These are phyloP conservation scores for Cinclus mexicanus DNA, from an alignment of 2,113 vertebrate genomes.

Conservation along the genomic window DNA sequence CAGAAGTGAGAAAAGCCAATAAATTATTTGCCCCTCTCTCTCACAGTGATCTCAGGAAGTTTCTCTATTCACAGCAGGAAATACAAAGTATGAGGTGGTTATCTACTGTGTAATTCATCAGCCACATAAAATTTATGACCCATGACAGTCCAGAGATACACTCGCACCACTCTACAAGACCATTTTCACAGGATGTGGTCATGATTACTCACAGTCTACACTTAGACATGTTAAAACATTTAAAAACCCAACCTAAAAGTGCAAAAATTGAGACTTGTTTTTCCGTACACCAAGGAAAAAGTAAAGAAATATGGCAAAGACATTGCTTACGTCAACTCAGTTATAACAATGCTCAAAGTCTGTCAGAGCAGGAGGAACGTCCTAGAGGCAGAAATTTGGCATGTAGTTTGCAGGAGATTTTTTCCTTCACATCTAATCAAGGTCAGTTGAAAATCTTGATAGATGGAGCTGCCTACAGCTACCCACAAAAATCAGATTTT, in stretches of 20 bases:
- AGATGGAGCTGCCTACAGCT: neutral
- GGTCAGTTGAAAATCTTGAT: neutral
- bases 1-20: neutral
- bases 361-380: neutral
- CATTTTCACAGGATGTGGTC: neutral
- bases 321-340: neutral
- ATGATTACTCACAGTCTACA: neutral
- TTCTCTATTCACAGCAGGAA: neutral
- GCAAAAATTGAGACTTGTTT: fast-evolving
- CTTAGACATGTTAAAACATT: neutral
- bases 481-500: neutral
- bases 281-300: neutral
- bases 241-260: neutral
- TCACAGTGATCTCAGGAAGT: neutral
- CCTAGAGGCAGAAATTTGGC: neutral
- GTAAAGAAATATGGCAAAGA: neutral
- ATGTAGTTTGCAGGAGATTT: neutral
- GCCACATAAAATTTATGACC: neutral
- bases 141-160: neutral
- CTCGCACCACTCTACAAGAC: neutral
- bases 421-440: neutral
- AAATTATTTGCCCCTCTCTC: neutral
- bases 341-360: neutral
- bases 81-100: neutral
- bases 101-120: neutral